Evolutionary conservation across 1,140 invertebrate species (phyloP).

Genomic region (Drosophila nigromelanica): DNA sequence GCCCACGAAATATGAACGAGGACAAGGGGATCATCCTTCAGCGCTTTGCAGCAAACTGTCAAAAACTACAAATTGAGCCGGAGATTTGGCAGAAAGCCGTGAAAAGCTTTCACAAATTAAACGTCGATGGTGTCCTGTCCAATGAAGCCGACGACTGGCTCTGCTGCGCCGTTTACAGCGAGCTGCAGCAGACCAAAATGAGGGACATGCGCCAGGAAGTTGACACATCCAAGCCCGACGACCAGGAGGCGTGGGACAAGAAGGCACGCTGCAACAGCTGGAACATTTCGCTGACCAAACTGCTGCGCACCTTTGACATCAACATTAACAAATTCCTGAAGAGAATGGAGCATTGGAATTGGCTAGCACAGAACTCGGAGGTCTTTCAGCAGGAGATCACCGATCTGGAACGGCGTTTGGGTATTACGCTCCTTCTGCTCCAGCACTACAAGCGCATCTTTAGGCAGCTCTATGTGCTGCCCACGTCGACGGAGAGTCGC

Average conservation of each 20-base stretch:
- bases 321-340: constrained; percentile 97
- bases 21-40: constrained; percentile 17
- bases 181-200: constrained; percentile 54
- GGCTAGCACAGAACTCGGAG: constrained; percentile 94
- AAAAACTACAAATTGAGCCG: constrained; percentile 37
- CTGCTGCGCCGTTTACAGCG: constrained; percentile 60
- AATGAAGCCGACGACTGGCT: constrained; percentile 59
- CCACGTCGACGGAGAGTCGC: constrained; percentile 70
- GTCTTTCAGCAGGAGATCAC: constrained; percentile 94
- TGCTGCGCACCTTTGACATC: constrained; percentile 93
- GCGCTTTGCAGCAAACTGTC: constrained; percentile 38
- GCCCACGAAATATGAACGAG: constrained; percentile 12
- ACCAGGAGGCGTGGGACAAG: constrained; percentile 10
- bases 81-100: constrained; percentile 39
- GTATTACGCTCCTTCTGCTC: constrained; percentile 96
- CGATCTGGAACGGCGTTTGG: constrained; percentile 94
- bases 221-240: neutral
- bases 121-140: constrained; percentile 40
- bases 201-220: constrained; percentile 39
- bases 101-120: constrained; percentile 35
- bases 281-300: constrained; percentile 70
- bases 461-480: constrained; percentile 89
- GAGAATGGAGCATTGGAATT: constrained; percentile 97
- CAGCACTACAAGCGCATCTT: constrained; percentile 97
- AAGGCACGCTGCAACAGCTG: constrained; percentile 37